These are phyloP conservation scores for Eriosoma lanigerum DNA, from an alignment of 1,140 invertebrate genomes.

Conservation along the genomic window DNA sequence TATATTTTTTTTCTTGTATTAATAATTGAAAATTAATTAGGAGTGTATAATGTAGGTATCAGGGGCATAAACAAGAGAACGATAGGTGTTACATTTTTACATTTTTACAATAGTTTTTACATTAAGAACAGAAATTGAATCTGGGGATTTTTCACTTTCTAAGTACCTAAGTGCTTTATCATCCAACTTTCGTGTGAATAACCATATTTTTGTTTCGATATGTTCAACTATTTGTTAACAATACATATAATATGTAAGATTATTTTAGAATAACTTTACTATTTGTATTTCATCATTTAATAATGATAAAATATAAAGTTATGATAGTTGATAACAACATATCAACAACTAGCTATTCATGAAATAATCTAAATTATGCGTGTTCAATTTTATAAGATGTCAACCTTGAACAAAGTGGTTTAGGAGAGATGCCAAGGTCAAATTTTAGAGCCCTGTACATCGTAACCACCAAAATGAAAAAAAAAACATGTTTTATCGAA, in stretches of 20 bases:
- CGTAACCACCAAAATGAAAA: background rate
- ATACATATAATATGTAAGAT: background rate
- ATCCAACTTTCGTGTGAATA: background rate
- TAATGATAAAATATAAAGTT: too few species aligned
- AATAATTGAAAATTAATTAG: slow-evolving; percentile 23
- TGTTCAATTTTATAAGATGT: slow-evolving; percentile 22
- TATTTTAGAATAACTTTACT: too few species aligned
- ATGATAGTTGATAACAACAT: background rate
- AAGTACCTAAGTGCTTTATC: background rate
- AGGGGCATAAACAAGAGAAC: too few species aligned
- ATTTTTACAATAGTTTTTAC: too few species aligned
- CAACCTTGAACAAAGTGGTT: slow-evolving; percentile 20
- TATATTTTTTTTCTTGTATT: background rate
- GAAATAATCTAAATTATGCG: slow-evolving; percentile 4
- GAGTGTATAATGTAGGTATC: too few species aligned
- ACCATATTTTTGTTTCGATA: background rate
- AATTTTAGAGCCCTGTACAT: slow-evolving; percentile 1
- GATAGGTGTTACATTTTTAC: too few species aligned
- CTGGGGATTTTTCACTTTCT: too few species aligned
- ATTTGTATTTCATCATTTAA: too few species aligned
- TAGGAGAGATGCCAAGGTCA: background rate
- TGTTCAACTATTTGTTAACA: background rate
- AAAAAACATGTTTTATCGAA: slow-evolving; percentile 27
- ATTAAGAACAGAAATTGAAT: too few species aligned
- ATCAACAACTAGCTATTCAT: background rate